Evolutionary conservation across 2,888 invertebrate species (phyloP).

Genomic region (Euphydryas editha): DNA sequence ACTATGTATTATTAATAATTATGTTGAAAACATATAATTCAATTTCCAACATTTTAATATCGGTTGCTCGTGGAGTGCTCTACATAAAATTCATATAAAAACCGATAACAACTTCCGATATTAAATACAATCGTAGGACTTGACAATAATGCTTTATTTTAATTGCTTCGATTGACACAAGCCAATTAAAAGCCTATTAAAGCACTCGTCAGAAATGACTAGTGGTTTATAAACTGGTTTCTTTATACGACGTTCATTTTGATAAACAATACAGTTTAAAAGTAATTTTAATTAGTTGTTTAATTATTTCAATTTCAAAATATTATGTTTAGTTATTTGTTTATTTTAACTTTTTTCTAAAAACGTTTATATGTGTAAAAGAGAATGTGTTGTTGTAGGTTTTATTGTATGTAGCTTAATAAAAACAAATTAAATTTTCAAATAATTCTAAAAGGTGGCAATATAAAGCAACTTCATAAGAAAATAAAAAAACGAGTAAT

Average conservation of each 20-base stretch:
- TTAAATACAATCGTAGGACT: background rate
- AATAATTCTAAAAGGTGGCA: too few species aligned
- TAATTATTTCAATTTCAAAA: background rate
- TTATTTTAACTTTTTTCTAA: too few species aligned
- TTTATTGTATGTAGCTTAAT: too few species aligned
- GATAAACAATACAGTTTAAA: background rate
- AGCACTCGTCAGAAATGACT: background rate
- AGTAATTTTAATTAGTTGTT: background rate
- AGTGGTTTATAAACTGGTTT: background rate
- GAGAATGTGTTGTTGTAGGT: too few species aligned
- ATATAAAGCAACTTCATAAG: too few species aligned
- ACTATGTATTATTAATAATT: too few species aligned
- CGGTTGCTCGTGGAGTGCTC: background rate
- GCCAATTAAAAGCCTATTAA: slow-evolving; percentile 5
- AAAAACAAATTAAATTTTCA: too few species aligned
- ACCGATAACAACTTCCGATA: background rate
- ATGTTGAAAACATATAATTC: background rate
- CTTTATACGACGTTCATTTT: background rate
- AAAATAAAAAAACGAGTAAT: too few species aligned
- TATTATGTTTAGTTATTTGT: too few species aligned
- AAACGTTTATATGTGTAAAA: too few species aligned
- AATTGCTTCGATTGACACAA: background rate
- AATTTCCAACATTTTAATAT: background rate
- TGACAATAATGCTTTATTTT: background rate
- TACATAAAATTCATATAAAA: background rate